Evolutionary conservation across 2,797 vertebrate genomes (phyloP).

Genomic region (Falco rusticolus): DNA sequence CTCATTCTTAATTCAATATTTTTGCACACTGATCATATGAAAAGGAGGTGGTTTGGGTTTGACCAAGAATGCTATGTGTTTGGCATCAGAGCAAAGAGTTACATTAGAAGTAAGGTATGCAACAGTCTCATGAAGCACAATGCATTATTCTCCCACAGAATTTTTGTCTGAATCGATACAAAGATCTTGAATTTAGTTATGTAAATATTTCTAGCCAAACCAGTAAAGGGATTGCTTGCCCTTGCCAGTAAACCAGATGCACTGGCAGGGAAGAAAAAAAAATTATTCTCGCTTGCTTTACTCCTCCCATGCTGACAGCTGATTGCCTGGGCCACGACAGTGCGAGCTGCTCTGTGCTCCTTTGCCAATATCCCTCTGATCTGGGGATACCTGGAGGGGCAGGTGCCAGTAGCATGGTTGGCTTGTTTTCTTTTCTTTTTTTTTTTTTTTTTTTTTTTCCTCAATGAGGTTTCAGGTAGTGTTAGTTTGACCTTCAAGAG

Average conservation of each 20-base stretch:
- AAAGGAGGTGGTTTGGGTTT: not conserved
- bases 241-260: constrained; percentile 19
- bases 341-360: not conserved
- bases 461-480: not conserved
- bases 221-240: not conserved
- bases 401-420: not conserved
- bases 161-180: not conserved
- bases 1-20: not conserved
- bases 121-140: not conserved
- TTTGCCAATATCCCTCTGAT: not conserved
- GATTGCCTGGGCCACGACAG: not conserved
- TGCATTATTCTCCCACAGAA: not conserved
- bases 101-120: not conserved
- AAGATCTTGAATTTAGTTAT: constrained; percentile 32
- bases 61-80: not conserved
- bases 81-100: not conserved
- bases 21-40: not conserved
- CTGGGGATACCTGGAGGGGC: not conserved
- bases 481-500: not conserved
- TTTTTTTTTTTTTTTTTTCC: not conserved
- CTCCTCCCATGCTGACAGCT: not conserved
- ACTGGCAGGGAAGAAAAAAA: not conserved
- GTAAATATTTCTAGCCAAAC: constrained; percentile 1
- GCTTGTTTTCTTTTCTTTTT: not conserved
- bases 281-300: not conserved